Evolutionary conservation across 2,797 vertebrate genomes (phyloP).

Genomic region (Bradypus variegatus): DNA sequence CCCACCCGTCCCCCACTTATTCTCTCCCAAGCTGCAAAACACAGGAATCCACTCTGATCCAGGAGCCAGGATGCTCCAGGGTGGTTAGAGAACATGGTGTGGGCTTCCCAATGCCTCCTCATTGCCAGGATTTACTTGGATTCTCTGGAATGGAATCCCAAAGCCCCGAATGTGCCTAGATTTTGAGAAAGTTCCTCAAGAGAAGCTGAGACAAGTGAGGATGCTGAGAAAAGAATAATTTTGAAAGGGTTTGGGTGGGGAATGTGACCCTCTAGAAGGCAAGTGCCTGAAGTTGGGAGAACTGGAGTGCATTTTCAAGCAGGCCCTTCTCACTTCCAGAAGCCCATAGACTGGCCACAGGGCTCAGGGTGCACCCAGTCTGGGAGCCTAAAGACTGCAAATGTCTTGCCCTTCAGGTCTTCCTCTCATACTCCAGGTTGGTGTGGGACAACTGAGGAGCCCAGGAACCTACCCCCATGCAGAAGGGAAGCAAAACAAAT

Average conservation of each 20-base stretch:
- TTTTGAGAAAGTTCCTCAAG: neutral
- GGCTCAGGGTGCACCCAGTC: neutral
- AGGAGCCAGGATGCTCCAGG: accelerated
- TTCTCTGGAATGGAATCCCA: neutral
- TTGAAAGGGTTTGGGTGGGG: neutral
- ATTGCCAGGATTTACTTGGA: accelerated
- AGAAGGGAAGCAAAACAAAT: neutral
- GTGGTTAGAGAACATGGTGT: too few species aligned
- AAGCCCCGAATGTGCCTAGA: accelerated
- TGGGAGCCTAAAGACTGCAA: neutral
- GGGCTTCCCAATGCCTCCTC: accelerated
- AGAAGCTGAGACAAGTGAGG: neutral
- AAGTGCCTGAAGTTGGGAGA: neutral
- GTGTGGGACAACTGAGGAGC: neutral
- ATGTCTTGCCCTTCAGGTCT: neutral
- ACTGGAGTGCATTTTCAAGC: neutral
- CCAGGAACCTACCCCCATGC: neutral
- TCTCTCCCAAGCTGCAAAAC: neutral
- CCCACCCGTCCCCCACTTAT: accelerated
- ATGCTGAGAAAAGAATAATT: neutral
- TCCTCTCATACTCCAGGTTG: neutral
- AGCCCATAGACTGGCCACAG: neutral
- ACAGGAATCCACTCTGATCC: neutral
- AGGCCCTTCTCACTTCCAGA: neutral
- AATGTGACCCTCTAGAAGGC: neutral